These are phyloP conservation scores for Pelecanoides urinatrix DNA, from an alignment of 2,113 vertebrate species.

Conservation along the genomic window DNA sequence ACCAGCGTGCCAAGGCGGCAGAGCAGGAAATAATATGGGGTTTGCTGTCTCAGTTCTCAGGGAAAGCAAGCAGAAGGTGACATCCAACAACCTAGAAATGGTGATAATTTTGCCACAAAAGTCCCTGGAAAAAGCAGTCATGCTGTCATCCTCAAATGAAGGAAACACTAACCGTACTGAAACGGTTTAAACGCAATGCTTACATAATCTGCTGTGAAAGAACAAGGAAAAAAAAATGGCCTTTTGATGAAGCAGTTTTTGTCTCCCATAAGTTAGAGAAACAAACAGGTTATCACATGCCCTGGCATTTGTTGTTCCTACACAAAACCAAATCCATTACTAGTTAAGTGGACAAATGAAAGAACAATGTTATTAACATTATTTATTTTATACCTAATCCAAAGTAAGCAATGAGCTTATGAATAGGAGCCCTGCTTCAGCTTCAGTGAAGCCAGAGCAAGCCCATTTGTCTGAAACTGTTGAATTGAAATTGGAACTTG, in stretches of 20 bases:
- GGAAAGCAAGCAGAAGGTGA: neutral
- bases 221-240: neutral
- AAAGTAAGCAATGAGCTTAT: neutral
- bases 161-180: neutral
- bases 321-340: neutral
- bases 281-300: neutral
- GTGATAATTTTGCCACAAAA: neutral
- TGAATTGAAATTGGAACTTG: neutral
- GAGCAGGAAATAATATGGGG: neutral
- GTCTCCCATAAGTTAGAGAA: neutral
- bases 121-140: neutral
- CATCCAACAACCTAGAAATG: neutral
- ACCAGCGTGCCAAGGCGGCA: neutral
- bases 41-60: neutral
- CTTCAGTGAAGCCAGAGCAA: neutral
- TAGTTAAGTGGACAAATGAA: neutral
- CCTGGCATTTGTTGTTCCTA: neutral
- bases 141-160: neutral
- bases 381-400: conserved; percentile 15
- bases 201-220: neutral
- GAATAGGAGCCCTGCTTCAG: neutral
- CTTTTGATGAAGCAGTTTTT: neutral
- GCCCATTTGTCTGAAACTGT: neutral
- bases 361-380: neutral
- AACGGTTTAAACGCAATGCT: neutral